Percentiles rank a stretch among this genome's conserved stretches.
Evolutionary conservation across 2,797 vertebrate genomes (phyloP).

Genomic region (Siniperca obscura): DNA sequence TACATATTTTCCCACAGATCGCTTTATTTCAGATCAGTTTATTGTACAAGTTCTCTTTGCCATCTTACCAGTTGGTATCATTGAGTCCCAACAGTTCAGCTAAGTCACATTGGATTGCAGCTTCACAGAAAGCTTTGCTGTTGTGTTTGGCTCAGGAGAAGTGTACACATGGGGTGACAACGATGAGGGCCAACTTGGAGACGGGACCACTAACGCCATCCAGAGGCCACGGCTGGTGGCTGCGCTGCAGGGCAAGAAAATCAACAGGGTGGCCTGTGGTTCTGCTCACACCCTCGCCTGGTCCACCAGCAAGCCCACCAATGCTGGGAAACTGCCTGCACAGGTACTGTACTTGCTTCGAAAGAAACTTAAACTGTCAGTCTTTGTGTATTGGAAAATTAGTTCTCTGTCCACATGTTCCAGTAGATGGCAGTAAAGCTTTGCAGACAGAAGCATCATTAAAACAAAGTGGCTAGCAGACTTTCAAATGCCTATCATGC

Average conservation of each 20-base stretch:
- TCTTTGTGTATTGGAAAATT: neutral
- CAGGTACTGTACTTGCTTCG: constrained; percentile 86
- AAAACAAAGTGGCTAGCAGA: neutral
- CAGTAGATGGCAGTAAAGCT: constrained; percentile 69
- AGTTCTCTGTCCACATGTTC: constrained; percentile 10
- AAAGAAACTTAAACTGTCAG: neutral
- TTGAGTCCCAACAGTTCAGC: neutral
- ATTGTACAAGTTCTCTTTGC: neutral
- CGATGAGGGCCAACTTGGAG: constrained; percentile 97
- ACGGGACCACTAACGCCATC: constrained; percentile 98
- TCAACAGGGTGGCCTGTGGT: constrained; percentile 97
- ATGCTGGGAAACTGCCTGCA: constrained; percentile 95
- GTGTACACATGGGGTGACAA: constrained; percentile 99
- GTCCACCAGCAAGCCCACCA: constrained; percentile 98
- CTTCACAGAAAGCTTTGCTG: constrained; percentile 32
- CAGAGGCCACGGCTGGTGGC: constrained; percentile 97
- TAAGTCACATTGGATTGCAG: neutral
- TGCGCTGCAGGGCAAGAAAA: constrained; percentile 98
- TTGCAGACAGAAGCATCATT: neutral
- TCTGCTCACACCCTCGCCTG: constrained; percentile 98
- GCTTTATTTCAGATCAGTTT: constrained; percentile 2
- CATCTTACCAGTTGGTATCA: neutral
- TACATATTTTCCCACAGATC: neutral
- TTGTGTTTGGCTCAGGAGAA: constrained; percentile 87
- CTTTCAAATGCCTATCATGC: neutral